Percentiles rank a stretch among this genome's conserved stretches.
Conservation (phyloP, 2,113 vertebrate genomes). For the Motacilla alba region DNA sequence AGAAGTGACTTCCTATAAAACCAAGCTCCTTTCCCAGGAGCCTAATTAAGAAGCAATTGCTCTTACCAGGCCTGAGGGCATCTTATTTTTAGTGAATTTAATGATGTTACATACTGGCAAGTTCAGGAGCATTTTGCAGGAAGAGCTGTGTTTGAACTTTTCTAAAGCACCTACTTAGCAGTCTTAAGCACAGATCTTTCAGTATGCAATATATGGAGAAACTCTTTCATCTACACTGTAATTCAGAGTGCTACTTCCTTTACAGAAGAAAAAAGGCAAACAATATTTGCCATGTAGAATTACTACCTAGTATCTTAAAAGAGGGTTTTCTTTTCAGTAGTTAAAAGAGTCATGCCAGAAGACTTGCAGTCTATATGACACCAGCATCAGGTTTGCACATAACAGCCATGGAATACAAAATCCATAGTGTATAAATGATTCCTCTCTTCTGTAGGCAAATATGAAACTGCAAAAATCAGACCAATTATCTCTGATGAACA, state of each 20-base stretch:
- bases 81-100: slow-evolving; percentile 47
- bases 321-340: background rate
- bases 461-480: background rate
- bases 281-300: background rate
- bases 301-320: background rate
- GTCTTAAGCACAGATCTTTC: background rate
- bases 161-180: background rate
- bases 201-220: background rate
- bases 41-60: slow-evolving; percentile 59
- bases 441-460: background rate
- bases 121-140: slow-evolving; percentile 24
- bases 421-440: background rate
- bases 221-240: background rate
- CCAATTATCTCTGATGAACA: background rate
- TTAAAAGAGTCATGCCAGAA: background rate
- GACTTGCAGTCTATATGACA: background rate
- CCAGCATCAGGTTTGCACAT: background rate
- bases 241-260: background rate
- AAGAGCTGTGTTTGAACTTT: background rate
- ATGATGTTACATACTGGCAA: slow-evolving; percentile 21
- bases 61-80: slow-evolving; percentile 30
- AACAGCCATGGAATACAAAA: background rate
- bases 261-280: background rate
- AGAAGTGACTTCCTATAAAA: background rate
- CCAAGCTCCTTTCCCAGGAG: slow-evolving; percentile 11